Conservation (phyloP, 1,140 invertebrate genomes). For the Aphaenogaster rudis region DNA sequence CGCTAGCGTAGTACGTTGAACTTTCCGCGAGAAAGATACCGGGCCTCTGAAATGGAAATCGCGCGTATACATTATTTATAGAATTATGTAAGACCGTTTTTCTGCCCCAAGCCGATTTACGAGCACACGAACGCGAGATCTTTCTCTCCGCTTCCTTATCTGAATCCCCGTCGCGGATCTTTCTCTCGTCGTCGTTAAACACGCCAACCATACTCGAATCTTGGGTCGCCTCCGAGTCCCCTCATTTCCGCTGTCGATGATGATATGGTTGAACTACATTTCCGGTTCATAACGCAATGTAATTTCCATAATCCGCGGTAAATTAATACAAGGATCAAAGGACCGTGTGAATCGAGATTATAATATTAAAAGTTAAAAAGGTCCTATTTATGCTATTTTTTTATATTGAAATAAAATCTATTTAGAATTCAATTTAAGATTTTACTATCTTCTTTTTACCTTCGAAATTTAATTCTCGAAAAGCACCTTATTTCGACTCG, state of each 20-base stretch:
- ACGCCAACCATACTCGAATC: neutral
- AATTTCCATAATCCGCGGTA: neutral
- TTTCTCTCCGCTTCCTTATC: constrained; percentile 33
- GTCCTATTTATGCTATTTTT: constrained; percentile 3
- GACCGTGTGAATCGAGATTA: neutral
- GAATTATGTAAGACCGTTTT: constrained; percentile 67
- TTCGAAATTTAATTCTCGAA: neutral
- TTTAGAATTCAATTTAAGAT: constrained; percentile 20
- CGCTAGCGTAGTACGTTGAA: constrained; percentile 62
- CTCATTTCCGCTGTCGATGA: neutral
- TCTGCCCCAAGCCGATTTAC: constrained; percentile 34
- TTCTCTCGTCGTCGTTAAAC: constrained; percentile 4
- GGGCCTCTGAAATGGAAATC: constrained; percentile 69
- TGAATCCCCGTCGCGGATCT: constrained; percentile 20
- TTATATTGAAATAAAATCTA: neutral
- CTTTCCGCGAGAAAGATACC: constrained; percentile 52
- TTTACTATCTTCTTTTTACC: neutral
- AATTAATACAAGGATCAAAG: neutral
- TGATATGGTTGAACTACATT: neutral
- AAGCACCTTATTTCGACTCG: neutral
- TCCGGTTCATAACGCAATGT: neutral
- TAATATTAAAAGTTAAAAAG: neutral
- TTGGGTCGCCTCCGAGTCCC: neutral
- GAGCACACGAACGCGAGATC: constrained; percentile 23
- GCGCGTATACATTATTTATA: constrained; percentile 71